phyloP scores from a whole-genome alignment of 2,113 vertebrate species.

The Fulica atra region DNA sequence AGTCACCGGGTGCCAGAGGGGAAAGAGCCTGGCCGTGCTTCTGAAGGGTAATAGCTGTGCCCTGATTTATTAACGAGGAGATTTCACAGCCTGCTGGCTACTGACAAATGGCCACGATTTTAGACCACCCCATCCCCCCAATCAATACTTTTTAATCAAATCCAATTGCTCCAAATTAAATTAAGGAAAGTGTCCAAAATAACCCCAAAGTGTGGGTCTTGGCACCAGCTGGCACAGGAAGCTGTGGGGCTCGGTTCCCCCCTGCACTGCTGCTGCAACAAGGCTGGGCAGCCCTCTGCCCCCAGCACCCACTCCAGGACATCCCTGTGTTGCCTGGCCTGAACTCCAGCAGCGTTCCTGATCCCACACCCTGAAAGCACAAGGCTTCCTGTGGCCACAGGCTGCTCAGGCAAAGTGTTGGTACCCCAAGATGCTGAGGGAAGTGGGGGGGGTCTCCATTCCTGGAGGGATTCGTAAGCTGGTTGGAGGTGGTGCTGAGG shows the following conservation, averaged over 20 bases:
- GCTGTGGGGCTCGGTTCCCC: background rate
- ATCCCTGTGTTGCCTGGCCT: background rate
- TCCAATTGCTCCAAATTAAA: constrained; percentile 67
- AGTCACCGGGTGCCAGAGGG: constrained; percentile 14
- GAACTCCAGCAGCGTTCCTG: background rate
- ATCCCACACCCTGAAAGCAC: rapidly evolving
- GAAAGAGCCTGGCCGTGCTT: background rate
- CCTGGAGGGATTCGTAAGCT: too few species aligned
- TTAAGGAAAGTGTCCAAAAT: constrained; percentile 54
- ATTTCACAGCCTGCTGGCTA: constrained; percentile 34
- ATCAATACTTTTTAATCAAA: constrained; percentile 77
- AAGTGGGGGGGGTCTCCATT: too few species aligned
- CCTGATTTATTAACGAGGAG: constrained; percentile 68
- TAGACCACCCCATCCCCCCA: background rate
- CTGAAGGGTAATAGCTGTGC: background rate
- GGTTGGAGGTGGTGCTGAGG: too few species aligned
- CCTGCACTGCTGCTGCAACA: background rate
- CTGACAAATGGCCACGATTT: constrained; percentile 73
- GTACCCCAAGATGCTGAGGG: too few species aligned
- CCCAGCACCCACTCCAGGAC: too few species aligned
- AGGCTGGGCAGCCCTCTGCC: background rate
- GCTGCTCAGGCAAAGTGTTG: background rate
- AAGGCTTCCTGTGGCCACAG: background rate
- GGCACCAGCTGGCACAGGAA: background rate
- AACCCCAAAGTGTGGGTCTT: background rate